Evolutionary conservation across 2,888 invertebrate genomes (phyloP).

Genomic region (Drosophila kanekoi): DNA sequence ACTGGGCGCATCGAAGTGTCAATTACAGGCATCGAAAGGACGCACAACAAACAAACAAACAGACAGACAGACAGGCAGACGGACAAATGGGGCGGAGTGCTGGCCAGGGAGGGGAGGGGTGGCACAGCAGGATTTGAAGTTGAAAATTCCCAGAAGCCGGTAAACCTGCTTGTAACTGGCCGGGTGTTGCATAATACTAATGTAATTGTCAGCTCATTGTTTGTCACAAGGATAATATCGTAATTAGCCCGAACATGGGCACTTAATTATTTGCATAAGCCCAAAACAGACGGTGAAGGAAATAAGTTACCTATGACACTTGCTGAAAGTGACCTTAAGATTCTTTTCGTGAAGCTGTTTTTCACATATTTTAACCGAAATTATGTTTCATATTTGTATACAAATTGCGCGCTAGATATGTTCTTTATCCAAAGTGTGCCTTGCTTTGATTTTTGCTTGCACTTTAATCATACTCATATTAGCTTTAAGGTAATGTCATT

Average conservation of each 20-base stretch:
- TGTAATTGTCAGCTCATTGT: constrained; percentile 70
- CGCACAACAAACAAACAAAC: constrained; percentile 21
- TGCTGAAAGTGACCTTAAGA: constrained; percentile 1
- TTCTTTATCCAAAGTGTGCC: too few relatives aligned
- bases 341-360: too few relatives aligned
- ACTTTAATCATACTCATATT: too few relatives aligned
- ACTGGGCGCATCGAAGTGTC: constrained; percentile 53
- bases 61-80: neutral
- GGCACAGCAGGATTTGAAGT: constrained; percentile 5
- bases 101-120: neutral
- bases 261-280: constrained; percentile 58
- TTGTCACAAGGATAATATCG: constrained; percentile 59
- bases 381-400: too few relatives aligned
- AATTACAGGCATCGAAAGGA: constrained; percentile 63
- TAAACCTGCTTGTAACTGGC: constrained; percentile 19
- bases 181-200: constrained; percentile 54
- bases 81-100: neutral
- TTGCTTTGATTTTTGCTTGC: too few relatives aligned
- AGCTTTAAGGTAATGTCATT: constrained; percentile 5
- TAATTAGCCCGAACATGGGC: constrained; percentile 58
- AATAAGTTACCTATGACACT: constrained; percentile 9
- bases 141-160: constrained; percentile 16
- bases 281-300: constrained; percentile 4
- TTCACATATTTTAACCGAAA: too few relatives aligned
- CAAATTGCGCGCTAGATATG: too few relatives aligned